Conservation (phyloP, 2,888 invertebrate species). For the Pseudeuparius sepicola region DNA sequence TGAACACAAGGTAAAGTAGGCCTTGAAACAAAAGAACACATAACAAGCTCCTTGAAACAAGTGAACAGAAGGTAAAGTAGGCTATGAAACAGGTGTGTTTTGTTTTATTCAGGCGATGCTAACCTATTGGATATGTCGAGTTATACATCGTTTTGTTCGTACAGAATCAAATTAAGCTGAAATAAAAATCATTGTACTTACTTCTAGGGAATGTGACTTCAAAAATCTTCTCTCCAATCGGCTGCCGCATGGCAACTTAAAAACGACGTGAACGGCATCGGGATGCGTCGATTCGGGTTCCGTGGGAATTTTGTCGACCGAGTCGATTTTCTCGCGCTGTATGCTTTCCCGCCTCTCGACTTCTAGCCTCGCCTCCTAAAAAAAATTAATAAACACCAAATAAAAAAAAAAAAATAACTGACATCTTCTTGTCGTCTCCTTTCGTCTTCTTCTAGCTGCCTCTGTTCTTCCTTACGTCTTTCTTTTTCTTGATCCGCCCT, state of each 20-base stretch:
- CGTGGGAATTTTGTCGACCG: slow-evolving; percentile 53
- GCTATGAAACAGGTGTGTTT: no score
- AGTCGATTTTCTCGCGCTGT: slow-evolving; percentile 54
- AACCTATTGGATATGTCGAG: no score
- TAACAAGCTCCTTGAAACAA: no score
- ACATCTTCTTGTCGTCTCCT: slow-evolving; percentile 37
- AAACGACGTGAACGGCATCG: slow-evolving; percentile 71
- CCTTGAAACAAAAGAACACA: no score
- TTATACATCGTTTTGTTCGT: no score
- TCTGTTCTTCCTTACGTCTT: slow-evolving; percentile 53
- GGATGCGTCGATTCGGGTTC: slow-evolving; percentile 67
- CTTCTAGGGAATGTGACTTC: slow-evolving; percentile 70
- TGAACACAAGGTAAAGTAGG: no score
- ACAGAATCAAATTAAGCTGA: no score
- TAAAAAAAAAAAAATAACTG: slow-evolving; percentile 7
- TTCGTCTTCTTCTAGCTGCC: slow-evolving; percentile 44
- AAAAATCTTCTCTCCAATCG: slow-evolving; percentile 82
- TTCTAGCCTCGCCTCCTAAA: slow-evolving; percentile 39
- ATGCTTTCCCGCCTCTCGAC: slow-evolving; percentile 45
- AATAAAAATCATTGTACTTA: slow-evolving; percentile 37
- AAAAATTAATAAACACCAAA: slow-evolving; percentile 10
- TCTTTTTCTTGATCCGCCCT: slow-evolving; percentile 94
- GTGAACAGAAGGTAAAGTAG: no score
- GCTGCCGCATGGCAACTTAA: slow-evolving; percentile 85
- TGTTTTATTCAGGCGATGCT: no score